Conservation (phyloP, 2,797 vertebrate genomes). For the Ctenopoma kingsleyae region DNA sequence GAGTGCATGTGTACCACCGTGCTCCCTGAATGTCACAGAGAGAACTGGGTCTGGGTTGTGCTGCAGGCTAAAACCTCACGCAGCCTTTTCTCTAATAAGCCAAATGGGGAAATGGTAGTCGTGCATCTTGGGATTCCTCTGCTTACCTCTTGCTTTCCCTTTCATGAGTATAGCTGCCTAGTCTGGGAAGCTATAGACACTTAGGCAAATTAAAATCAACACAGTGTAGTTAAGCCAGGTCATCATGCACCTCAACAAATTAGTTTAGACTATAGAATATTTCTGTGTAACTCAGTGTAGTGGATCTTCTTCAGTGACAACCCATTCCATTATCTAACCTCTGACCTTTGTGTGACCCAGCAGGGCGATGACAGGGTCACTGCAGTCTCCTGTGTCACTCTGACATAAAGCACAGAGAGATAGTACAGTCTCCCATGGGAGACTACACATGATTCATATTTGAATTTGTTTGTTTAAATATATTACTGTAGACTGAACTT, state of each 20-base stretch:
- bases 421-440: constrained; percentile 15
- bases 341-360: constrained; percentile 60
- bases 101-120: constrained; percentile 62
- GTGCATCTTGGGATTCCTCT: constrained; percentile 63
- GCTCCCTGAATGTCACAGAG: constrained; percentile 69
- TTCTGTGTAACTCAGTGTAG: constrained; percentile 41
- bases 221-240: constrained; percentile 10
- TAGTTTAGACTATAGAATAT: constrained; percentile 23
- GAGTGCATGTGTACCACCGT: constrained; percentile 65
- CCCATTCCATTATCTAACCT: constrained; percentile 61
- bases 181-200: constrained; percentile 42
- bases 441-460: constrained; percentile 17
- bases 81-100: constrained; percentile 67
- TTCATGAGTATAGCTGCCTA: constrained; percentile 46
- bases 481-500: neutral
- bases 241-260: constrained; percentile 22
- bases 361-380: constrained; percentile 49
- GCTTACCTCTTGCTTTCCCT: constrained; percentile 54
- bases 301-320: constrained; percentile 51
- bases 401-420: constrained; percentile 17
- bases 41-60: constrained; percentile 76
- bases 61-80: constrained; percentile 70
- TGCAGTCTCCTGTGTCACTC: constrained; percentile 16
- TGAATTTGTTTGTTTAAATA: constrained; percentile 17
- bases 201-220: constrained; percentile 61